Evolutionary conservation across 2,113 vertebrate species (phyloP), one percentile per base, ranked within the genome.

Genomic region (Sinocyclocheilus anophthalmus): DNA sequence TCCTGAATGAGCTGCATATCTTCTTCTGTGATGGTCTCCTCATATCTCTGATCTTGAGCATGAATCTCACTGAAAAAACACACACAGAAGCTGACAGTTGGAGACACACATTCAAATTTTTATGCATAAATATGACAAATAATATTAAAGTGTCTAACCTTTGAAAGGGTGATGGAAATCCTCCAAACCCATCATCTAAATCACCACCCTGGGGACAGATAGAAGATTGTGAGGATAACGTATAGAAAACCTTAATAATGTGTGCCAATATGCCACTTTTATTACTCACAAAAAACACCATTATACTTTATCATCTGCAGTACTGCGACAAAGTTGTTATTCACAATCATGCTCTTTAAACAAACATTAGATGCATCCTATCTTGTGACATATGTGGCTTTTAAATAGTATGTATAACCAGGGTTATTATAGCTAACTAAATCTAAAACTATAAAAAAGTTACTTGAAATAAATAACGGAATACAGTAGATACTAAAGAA

Each of bases 1-100:
- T 99, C 98, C 70, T 97, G 95, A 39, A 99, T 99, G 87, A 98
- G 96, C 85, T 92, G 95, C 77, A 99, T 93, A 87, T 99, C 98
- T 5, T 98, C 97, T 88, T 98, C 96, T 77, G 96, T 98, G 90
- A 99, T 97, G 87, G 95, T 95, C 48, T 97, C 97, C 86, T 95
- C 91, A 90, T 97, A 96, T 63, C 94, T 91, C 84, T 98, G 97
- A 12, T 92, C 84, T 92, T 98, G 96, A 0, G 94, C 85, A 45
- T 95, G 93, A 42, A 84, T 81, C 61, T 94, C 96, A 89, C 96
- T 95, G 86, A 48, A 84, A 33, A 80, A 33, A 84, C 90, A 84
- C 90, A 69, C 6, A n/a, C 8, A 45, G 42, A 45, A 45, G 42
- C 42, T 10, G 42, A 45, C 42, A 45, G 42, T 10, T 45, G 9